Evolutionary conservation across 2,113 vertebrate species (phyloP), one percentile per base, ranked within the genome.

Genomic region (Leiothrix lutea): DNA sequence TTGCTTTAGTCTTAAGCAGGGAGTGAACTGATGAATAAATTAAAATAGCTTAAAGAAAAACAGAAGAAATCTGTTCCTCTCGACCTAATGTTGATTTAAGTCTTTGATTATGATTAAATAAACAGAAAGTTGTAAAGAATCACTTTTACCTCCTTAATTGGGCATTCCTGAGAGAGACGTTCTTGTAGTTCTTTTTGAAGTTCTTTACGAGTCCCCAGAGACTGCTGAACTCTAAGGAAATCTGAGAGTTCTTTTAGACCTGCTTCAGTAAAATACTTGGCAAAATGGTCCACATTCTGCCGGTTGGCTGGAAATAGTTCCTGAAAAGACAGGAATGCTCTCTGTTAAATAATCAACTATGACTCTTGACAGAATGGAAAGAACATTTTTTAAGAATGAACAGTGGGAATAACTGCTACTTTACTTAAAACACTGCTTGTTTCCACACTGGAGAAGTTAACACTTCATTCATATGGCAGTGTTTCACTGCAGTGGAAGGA

Each of bases 261-360:
- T 6, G 98, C 98, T 23, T 99, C 98, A 31, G 97, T 99, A 92
- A 99, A 99, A 97, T 99, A 99, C 70, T 98, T 98, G 38, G 99
- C 98, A 95, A 99, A 99, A 96, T 99, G 99, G 93, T 99, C 99
- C 95, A 99, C 98, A 47, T 98, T 99, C 97, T 99, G 99, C 95
- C 99, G 98, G 96, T 98, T 99, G 90, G 98, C 97, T 79, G 99
- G 99, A 97, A 99, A 99, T 42, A 99, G 98, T 91, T 99, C 99
- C 99, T 99, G 79, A 77, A 83, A 83, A 83, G 40, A 88, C 36
- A 93, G 42, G 45, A 75, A 90, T 64, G 65, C 5, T 86, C 69
- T 56, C 47, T 12, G 19, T 86, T 88, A 86, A 92, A 85, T 51
- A 51, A 84, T 19, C 28, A 74, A 56, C 25, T 51, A 12, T 5